Percentiles rank a stretch among this genome's conserved stretches.
These are phyloP conservation scores for Aphyosemion australe DNA, from an alignment of 2,113 vertebrate species.

Conservation along the genomic window DNA sequence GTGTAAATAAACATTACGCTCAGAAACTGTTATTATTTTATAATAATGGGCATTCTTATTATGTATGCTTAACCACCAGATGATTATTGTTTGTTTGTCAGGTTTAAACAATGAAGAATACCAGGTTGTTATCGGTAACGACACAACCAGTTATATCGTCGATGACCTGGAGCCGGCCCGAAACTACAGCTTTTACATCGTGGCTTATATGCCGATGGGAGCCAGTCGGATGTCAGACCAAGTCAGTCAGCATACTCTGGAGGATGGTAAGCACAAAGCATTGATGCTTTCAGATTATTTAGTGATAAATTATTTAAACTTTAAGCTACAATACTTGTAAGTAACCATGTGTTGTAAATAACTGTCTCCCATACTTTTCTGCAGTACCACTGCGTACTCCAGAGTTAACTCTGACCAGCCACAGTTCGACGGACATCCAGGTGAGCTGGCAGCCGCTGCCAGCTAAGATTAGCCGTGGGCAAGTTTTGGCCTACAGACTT, in stretches of 20 bases:
- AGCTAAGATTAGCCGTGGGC: slow-evolving; percentile 86
- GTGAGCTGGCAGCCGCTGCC: slow-evolving; percentile 92
- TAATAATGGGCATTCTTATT: slow-evolving; percentile 18
- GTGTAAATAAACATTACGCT: slow-evolving; percentile 22
- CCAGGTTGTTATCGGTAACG: slow-evolving; percentile 96
- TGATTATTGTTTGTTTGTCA: slow-evolving; percentile 53
- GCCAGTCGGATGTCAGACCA: slow-evolving; percentile 99
- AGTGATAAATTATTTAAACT: slow-evolving; percentile 58
- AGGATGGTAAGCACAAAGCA: slow-evolving; percentile 87
- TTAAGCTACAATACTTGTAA: slow-evolving; percentile 11
- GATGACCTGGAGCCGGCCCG: slow-evolving; percentile 94
- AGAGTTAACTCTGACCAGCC: slow-evolving; percentile 91
- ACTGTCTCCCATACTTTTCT: slow-evolving; percentile 14
- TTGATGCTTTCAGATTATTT: slow-evolving; percentile 50
- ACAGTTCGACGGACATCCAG: slow-evolving; percentile 90
- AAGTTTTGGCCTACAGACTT: slow-evolving; percentile 86
- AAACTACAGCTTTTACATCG: slow-evolving; percentile 97
- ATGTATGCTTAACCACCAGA: neutral
- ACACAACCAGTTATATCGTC: slow-evolving; percentile 95
- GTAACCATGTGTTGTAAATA: neutral
- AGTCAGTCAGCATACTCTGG: slow-evolving; percentile 91
- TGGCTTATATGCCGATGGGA: slow-evolving; percentile 98
- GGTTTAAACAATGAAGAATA: slow-evolving; percentile 98
- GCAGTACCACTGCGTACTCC: slow-evolving; percentile 94
- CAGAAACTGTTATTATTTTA: neutral